A percentile compares a stretch with the other conserved stretches of the same genome.
phyloP scores from a whole-genome alignment of 2,888 invertebrate species.

The Zaprionus lineosus region DNA sequence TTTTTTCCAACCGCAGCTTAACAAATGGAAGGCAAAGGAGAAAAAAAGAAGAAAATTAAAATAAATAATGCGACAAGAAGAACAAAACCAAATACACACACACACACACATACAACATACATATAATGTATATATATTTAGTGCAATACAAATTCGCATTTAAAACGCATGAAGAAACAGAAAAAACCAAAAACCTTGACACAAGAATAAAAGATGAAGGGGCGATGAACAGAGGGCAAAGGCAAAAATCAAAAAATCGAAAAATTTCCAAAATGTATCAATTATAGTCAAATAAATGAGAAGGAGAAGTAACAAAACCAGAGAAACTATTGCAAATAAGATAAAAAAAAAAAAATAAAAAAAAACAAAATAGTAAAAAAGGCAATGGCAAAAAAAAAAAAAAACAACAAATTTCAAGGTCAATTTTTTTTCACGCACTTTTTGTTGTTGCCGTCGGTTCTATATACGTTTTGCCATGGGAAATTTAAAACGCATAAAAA shows the following conservation, averaged over 20 bases:
- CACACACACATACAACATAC: conserved; percentile 19
- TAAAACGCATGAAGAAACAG: conserved; percentile 7
- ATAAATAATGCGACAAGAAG: conserved; percentile 53
- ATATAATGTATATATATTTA: too few relatives aligned
- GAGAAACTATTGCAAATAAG: conserved; percentile 16
- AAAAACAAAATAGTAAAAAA: conserved; percentile 12
- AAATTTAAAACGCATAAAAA: conserved; percentile 78
- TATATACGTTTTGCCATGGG: conserved; percentile 44
- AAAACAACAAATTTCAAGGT: conserved; percentile 57
- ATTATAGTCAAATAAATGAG: conserved; percentile 12
- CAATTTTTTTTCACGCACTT: conserved; percentile 74
- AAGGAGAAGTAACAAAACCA: not conserved
- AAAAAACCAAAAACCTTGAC: not conserved
- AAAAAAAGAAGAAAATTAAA: conserved; percentile 35
- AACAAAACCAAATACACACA: conserved; percentile 43
- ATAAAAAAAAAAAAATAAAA: conserved; percentile 1
- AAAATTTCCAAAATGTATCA: conserved; percentile 28
- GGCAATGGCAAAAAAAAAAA: conserved; percentile 12
- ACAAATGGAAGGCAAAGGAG: conserved; percentile 33
- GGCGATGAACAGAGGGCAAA: not conserved
- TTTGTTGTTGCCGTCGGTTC: conserved; percentile 21
- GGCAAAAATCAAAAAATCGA: not conserved
- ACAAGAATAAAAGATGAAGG: not conserved
- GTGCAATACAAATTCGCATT: too few relatives aligned
- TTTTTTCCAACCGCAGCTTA: conserved; percentile 44